Base-by-base conservation (phyloP, 2,113 vertebrate genomes). In the Benthochromis sp. region DNA sequence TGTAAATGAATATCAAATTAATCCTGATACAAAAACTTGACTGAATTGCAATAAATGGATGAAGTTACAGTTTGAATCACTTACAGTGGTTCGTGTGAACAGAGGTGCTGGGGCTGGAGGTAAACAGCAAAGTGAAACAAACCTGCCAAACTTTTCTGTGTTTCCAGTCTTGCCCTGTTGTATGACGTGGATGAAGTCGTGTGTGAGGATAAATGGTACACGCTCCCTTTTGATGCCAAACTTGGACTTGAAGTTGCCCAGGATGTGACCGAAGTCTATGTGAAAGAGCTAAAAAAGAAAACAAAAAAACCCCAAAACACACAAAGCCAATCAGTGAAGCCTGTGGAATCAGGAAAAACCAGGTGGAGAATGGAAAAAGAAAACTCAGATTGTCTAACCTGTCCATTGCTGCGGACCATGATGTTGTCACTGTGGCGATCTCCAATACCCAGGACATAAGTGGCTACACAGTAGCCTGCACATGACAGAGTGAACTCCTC, bases 381-480 rank as follows among this genome's bases (percentile, higher is more conserved):
- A 31, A 59, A 9, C 29, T 36, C 59, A 2, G 31, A 12, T 4
- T 8, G 79, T 91, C 95, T 86, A 86, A 99, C 99, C 98, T 99
- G 99, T 53, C 99, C 99, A 0, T 97, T 99, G 96, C 99, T 99
- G 91, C 98, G 97, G 90, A 99, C 98, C 99, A 99, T 99, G 95
- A 99, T 99, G 90, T 99, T 99, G 96, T 99, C 99, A 61, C 98
- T 99, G 93, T 99, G 99, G 63, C 99, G 96, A 96, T 99, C 99
- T 86, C 98, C 99, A 40, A 99, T 99, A 29, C 99, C 99, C 86
- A 99, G 95, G 16, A 99, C 99, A 0, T 99, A 99, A 7, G 99
- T 99, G 95, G 99, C 99, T 96, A 99, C 99, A 97, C 99, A 99
- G 97, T 99, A 99, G 96, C 99, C 99, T 93, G 99, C 99, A 92